Evolutionary conservation across 2,113 vertebrate species (phyloP), one percentile per base, ranked within the genome.

Genomic region (Anser cygnoides): DNA sequence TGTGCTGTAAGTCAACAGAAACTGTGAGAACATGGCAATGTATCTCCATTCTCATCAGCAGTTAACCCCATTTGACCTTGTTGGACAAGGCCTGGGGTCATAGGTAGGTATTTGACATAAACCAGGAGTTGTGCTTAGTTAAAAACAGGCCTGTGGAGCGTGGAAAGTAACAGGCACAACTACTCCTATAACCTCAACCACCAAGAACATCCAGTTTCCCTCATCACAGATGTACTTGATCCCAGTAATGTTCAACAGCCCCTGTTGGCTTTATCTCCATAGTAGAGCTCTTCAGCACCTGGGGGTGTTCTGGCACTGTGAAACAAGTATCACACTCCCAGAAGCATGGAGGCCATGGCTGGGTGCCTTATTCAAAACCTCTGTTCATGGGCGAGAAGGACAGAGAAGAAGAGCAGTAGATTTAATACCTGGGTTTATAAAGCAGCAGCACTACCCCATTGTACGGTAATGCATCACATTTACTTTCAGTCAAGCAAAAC

Each of bases 71-170:
- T 35, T 72, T 49, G 23, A 92, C 4, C 25, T 16, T 83, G 6
- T 11, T 43, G 8, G 33, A 41, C 26, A 83, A 79, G 28, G 11
- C 25, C 50, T 0, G 0, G 17, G 6, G 11, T 41, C 35, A 58
- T 3, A 65, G 39, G 0, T 76, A 15, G 65, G 43, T 2, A 57
- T 35, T 15, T 58, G 28, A 90, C 9, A 26, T 39, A 44, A 92
- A 71, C 35, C 50, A 88, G 63, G 21, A 5, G 19, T 13, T 13
- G n/a, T 5, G 9, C 4, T 63, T 80, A 20, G 4, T 72, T 72
- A 61, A 73, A 82, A 91, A 57, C 1, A 22, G 25, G 6, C 8
- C 26, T 11, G 41, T 0, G 35, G 26, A 82, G 33, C 50, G 39
- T 15, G 10, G 10, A 65, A 82, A 83, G 10, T 29, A 52, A 87